Evolutionary conservation across 1,140 invertebrate species (phyloP).

Genomic region (Drosophila simulans): DNA sequence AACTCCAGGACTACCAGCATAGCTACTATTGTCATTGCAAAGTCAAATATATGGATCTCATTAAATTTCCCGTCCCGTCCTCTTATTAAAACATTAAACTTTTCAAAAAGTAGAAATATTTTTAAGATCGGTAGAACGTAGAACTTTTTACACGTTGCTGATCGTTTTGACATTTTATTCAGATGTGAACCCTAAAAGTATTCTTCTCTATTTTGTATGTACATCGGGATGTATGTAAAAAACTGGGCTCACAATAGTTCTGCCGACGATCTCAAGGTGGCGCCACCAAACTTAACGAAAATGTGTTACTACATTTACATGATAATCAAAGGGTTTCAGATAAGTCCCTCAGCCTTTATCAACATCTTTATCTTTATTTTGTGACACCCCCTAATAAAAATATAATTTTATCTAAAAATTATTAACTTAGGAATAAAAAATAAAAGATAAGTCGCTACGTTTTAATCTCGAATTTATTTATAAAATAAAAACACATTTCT

Average conservation of each 20-base stretch:
- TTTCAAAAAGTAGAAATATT: no score
- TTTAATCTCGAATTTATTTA: constrained; percentile 78
- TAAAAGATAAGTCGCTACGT: neutral
- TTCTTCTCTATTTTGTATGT: neutral
- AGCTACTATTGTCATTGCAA: no score
- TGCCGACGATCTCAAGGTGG: neutral
- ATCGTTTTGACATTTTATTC: neutral
- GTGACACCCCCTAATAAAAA: neutral
- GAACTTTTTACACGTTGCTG: neutral
- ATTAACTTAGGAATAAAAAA: neutral
- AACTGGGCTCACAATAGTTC: neutral
- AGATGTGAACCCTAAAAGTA: neutral
- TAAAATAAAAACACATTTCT: constrained; percentile 81
- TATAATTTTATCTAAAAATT: neutral
- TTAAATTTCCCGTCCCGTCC: no score
- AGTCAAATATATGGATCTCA: no score
- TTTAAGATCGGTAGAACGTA: neutral
- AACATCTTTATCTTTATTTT: no score
- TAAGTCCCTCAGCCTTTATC: no score
- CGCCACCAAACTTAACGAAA: neutral
- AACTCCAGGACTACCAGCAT: no score
- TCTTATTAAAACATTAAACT: no score
- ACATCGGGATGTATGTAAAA: neutral
- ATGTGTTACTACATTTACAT: neutral
- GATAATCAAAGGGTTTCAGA: no score